Percentiles rank a stretch among this genome's conserved stretches.
These are phyloP conservation scores for Pygoscelis adeliae DNA, from an alignment of 2,113 vertebrate genomes.

Conservation along the genomic window DNA sequence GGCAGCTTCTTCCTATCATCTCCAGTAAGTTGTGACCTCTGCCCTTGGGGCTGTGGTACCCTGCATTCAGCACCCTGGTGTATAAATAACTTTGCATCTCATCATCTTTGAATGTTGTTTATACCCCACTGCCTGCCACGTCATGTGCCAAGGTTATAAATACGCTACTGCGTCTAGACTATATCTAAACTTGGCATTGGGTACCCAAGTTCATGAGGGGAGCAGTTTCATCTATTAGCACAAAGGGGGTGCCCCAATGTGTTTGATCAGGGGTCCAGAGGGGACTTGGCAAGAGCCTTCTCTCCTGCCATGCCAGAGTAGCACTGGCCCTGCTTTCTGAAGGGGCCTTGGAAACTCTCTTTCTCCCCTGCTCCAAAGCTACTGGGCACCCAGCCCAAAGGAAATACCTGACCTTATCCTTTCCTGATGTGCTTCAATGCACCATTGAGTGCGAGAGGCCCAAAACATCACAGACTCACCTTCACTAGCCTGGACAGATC, in stretches of 20 bases:
- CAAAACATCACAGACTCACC: background rate
- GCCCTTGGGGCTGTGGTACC: background rate
- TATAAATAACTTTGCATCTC: constrained; percentile 31
- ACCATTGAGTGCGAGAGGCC: constrained; percentile 28
- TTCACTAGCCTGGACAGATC: background rate
- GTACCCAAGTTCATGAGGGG: background rate
- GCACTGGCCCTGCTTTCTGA: background rate
- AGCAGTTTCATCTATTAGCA: constrained; percentile 10
- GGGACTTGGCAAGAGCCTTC: background rate
- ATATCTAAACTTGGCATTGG: constrained; percentile 38
- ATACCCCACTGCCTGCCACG: constrained; percentile 43
- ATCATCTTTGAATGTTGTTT: constrained; percentile 40
- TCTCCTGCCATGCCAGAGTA: background rate
- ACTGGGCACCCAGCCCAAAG: constrained; percentile 48
- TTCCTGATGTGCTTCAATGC: constrained; percentile 56
- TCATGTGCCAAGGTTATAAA: constrained; percentile 59
- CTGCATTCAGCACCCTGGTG: background rate
- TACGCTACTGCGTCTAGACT: constrained; percentile 65
- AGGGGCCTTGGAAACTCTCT: background rate
- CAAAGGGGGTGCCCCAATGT: background rate
- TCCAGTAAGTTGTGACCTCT: background rate
- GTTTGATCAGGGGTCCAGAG: background rate
- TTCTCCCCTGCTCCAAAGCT: background rate
- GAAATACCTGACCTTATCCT: constrained; percentile 61
- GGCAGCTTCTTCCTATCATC: background rate